phyloP scores from a whole-genome alignment of 2,888 invertebrate genomes.

The Odontocolon sp. region DNA sequence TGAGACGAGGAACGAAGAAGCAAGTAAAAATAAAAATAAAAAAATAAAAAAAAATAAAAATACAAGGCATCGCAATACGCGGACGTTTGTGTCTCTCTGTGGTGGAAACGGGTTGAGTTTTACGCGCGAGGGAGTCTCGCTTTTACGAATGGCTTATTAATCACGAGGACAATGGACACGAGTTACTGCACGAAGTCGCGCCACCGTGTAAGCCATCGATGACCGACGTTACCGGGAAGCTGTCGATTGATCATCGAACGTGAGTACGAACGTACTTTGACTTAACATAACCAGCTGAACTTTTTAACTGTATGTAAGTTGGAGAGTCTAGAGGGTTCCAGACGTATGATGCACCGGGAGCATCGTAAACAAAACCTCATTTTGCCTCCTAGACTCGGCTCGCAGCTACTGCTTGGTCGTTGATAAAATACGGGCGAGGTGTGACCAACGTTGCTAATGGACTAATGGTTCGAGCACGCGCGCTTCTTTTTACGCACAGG shows the following conservation, averaged over 20 bases:
- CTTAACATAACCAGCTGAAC: constrained; percentile 7
- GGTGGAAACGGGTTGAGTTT: constrained; percentile 46
- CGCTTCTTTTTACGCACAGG: constrained; percentile 13
- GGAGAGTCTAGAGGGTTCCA: constrained; percentile 29
- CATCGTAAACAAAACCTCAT: constrained; percentile 70
- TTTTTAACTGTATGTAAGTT: constrained; percentile 44
- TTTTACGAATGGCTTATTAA: constrained; percentile 75
- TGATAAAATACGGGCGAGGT: constrained; percentile 71
- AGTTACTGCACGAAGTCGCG: constrained; percentile 39
- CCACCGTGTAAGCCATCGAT: constrained; percentile 33
- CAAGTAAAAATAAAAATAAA: neutral
- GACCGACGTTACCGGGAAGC: constrained; percentile 73
- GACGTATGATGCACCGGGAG: constrained; percentile 57
- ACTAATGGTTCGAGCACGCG: constrained; percentile 30
- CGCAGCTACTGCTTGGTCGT: constrained; percentile 46
- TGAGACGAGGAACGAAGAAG: neutral
- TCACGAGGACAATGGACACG: constrained; percentile 67
- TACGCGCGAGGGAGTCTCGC: constrained; percentile 57
- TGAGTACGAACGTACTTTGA: constrained; percentile 51
- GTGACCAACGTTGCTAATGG: constrained; percentile 71
- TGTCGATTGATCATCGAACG: constrained; percentile 77
- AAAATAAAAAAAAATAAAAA: neutral
- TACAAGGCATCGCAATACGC: neutral
- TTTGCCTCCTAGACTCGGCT: constrained; percentile 29
- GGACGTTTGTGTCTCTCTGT: neutral